Evolutionary conservation across 2,797 vertebrate species (phyloP).

Genomic region (Sebastes kiyomatsui): DNA sequence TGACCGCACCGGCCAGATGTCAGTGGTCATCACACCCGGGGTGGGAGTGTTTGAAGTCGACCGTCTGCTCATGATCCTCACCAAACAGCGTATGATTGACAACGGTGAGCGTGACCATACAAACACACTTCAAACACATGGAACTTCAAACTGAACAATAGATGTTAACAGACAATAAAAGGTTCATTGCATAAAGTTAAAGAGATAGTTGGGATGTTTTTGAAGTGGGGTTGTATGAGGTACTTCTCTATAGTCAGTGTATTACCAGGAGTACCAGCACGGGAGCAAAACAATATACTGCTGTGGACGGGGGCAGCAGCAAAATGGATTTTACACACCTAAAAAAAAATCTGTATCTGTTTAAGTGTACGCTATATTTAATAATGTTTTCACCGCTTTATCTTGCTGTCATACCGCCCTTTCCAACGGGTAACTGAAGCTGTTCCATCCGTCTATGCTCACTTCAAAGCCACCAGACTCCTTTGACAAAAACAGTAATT

Average conservation of each 20-base stretch:
- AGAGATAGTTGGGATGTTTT: too few species aligned
- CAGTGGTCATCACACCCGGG: constrained; percentile 96
- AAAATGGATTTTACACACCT: neutral
- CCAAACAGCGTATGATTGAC: constrained; percentile 99
- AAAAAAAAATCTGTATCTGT: neutral
- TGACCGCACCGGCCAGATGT: constrained; percentile 98
- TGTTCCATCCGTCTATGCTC: neutral
- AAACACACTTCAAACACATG: neutral
- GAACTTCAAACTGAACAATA: neutral
- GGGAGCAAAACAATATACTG: too few species aligned
- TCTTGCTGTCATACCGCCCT: neutral
- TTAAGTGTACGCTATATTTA: neutral
- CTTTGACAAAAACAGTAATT: too few species aligned
- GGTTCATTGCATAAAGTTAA: neutral
- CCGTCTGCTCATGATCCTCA: constrained; percentile 97
- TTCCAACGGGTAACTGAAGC: neutral
- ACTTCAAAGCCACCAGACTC: too few species aligned
- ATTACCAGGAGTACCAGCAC: too few species aligned
- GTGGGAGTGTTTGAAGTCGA: constrained; percentile 98
- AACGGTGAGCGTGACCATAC: constrained; percentile 85
- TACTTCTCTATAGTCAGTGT: too few species aligned
- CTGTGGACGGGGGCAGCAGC: too few species aligned
- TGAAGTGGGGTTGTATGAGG: too few species aligned
- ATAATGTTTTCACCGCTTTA: too few species aligned
- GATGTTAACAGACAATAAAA: neutral